phyloP scores from a whole-genome alignment of 2,797 vertebrate species.

The Natrix natrix region DNA sequence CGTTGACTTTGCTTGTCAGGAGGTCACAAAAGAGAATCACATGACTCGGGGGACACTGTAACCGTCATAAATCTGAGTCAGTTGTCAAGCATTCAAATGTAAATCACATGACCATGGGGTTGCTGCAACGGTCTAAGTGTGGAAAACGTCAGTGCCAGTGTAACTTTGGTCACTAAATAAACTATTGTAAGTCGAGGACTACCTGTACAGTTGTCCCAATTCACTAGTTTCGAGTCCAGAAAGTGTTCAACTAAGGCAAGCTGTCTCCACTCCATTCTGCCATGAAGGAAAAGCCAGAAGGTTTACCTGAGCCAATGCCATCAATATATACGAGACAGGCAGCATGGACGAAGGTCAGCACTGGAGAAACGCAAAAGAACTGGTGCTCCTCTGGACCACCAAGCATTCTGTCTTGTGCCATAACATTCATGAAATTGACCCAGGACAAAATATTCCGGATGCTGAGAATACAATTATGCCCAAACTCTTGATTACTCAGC shows the following conservation, averaged over 20 bases:
- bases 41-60: too few species aligned
- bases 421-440: slow-evolving; percentile 90
- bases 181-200: too few species aligned
- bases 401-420: slow-evolving; percentile 71
- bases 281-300: not conserved
- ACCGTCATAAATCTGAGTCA: too few species aligned
- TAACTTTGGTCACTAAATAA: too few species aligned
- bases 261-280: not conserved
- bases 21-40: too few species aligned
- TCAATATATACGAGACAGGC: slow-evolving; percentile 94
- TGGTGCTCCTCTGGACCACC: slow-evolving; percentile 67
- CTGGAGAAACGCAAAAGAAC: slow-evolving; percentile 71
- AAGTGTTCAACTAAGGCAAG: not conserved
- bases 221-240: not conserved
- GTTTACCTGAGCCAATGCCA: slow-evolving; percentile 90
- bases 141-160: too few species aligned
- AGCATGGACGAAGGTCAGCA: slow-evolving; percentile 88
- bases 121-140: too few species aligned
- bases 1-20: too few species aligned
- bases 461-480: slow-evolving; percentile 86
- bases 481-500: slow-evolving; percentile 90
- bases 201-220: not conserved
- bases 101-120: too few species aligned
- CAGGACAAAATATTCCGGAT: slow-evolving; percentile 91
- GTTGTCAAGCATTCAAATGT: too few species aligned